Conservation (phyloP, 2,888 invertebrate genomes). For the Meliscaeva auricollis region DNA sequence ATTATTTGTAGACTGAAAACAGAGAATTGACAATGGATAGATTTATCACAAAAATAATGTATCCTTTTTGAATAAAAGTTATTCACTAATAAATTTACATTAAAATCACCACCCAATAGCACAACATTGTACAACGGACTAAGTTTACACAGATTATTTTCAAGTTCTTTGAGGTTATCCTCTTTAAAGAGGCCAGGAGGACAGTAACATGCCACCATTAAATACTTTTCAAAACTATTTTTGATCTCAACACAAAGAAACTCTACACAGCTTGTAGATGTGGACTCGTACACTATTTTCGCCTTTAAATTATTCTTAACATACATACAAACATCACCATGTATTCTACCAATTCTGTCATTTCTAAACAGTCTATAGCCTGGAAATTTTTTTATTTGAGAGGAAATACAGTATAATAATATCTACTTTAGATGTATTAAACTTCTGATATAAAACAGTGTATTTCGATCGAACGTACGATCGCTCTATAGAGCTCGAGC, state of each 20-base stretch:
- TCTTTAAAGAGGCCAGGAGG: too few relatives aligned
- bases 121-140: neutral
- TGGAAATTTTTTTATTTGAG: constrained; percentile 1
- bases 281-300: too few relatives aligned
- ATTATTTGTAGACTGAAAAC: neutral
- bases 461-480: neutral
- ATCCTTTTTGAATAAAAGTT: constrained; percentile 7
- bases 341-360: neutral
- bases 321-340: too few relatives aligned
- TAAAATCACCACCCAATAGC: neutral
- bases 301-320: too few relatives aligned
- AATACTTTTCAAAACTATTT: too few relatives aligned
- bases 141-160: neutral
- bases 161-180: neutral
- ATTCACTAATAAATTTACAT: neutral
- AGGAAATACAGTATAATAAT: neutral
- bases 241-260: too few relatives aligned
- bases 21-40: too few relatives aligned
- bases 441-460: constrained; percentile 4
- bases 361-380: neutral
- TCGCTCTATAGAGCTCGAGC: too few relatives aligned
- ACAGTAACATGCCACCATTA: too few relatives aligned
- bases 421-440: constrained; percentile 3
- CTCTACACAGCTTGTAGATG: too few relatives aligned
- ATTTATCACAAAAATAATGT: constrained; percentile 5